Evolutionary conservation across 2,113 vertebrate species (phyloP), one percentile per base, ranked within the genome.

Genomic region (Mesoclemmys tuberculata): DNA sequence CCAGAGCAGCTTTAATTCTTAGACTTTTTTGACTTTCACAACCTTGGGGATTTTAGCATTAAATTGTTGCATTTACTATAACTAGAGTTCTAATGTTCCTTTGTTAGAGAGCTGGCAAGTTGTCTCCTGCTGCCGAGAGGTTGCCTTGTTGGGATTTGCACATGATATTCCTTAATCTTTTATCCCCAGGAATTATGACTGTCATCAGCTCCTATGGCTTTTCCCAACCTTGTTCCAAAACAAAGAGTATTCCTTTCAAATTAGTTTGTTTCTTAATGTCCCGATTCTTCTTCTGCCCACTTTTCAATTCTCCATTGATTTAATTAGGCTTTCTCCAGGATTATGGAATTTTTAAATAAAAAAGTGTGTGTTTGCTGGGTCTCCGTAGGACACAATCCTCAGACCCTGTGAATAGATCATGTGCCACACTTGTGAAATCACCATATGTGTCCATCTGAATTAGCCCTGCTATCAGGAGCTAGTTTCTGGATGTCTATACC

Each of bases 371-470:
- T 77, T 79, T 87, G n/a, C 75, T 68, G 90, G 85, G 56, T 38
- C 48, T 80, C 48, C 75, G 74, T 64, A 85, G 0, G 0, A 51
- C 82, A 54, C 52, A 84, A 82, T 16, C 84, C 85, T 89, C 55
- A 11, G 84, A 91, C 92, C 61, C 89, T 94, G 80, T 88, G 89
- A 90, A 93, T 96, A 92, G 93, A 74, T 93, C 93, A 31, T 58
- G 58, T 82, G n/a, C 52, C 91, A 41, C 64, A 6, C 89, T 93
- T 74, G 85, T 93, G 90, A 95, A 95, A 92, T 93, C 82, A 52
- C 84, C 90, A 75, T 22, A 11, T 22, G 19, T 71, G 41, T 93
- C 71, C 87, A 10, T 86, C 77, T 84, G 93, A 91, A 95, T 91
- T 85, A 95, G 80, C 18, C 84, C 58, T 95, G 74, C 84, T 90